Percentiles rank a stretch among this genome's conserved stretches.
Evolutionary conservation across 30 jellyfish, hydroid and myxozoan species (phyloP).

Genomic region (Morbakka virulenta): DNA sequence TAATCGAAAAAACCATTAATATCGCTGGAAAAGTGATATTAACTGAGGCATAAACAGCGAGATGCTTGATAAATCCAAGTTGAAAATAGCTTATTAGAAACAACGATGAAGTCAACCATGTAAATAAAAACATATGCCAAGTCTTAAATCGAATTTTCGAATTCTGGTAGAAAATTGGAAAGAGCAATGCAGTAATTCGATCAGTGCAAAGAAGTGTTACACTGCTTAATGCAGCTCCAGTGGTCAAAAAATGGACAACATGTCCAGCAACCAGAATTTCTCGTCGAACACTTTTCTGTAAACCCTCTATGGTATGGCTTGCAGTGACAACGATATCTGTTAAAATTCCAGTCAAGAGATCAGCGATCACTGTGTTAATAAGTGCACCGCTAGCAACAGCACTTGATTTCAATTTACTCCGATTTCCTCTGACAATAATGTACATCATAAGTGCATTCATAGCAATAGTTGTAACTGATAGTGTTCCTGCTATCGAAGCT

Average conservation of each 20-base stretch:
- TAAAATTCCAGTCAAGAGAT: conserved; percentile 18
- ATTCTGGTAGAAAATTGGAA: conserved; percentile 15
- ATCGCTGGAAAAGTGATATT: conserved; percentile 9
- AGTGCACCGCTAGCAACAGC: neutral
- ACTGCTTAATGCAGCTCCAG: conserved; percentile 33
- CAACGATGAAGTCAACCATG: conserved; percentile 10
- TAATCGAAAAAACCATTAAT: neutral
- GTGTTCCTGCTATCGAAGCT: neutral
- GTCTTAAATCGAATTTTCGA: conserved; percentile 9
- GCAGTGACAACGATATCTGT: conserved; percentile 8
- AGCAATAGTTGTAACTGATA: conserved; percentile 10
- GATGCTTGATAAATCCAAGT: conserved; percentile 7
- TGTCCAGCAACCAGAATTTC: conserved; percentile 2
- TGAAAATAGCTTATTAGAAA: conserved; percentile 8
- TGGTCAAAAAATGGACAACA: conserved; percentile 6
- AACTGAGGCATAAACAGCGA: conserved; percentile 40
- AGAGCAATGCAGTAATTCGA: conserved; percentile 17
- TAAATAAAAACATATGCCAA: neutral
- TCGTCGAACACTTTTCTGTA: neutral
- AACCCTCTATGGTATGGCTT: conserved; percentile 17
- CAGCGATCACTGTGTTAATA: conserved; percentile 23
- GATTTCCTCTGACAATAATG: neutral
- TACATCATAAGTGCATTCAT: conserved; percentile 2
- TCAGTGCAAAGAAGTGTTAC: conserved; percentile 35
- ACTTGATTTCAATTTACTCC: neutral